Conservation (phyloP, 2,113 vertebrate genomes). For the Malurus elegans region DNA sequence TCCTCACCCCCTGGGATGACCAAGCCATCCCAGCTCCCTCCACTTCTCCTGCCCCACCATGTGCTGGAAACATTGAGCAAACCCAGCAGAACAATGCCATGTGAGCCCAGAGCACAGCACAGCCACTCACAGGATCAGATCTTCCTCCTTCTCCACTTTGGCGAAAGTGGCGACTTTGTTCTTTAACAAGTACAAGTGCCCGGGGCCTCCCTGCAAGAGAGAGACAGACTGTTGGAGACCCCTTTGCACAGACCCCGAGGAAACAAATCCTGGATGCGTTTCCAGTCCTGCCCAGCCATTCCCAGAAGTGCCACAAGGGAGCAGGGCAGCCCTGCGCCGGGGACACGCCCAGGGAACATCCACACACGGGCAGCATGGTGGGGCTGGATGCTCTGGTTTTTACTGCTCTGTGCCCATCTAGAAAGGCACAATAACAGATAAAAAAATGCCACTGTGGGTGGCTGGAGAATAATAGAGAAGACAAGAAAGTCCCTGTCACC, state of each 20-base stretch:
- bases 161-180: constrained; percentile 98
- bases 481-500: not conserved
- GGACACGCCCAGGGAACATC: not conserved
- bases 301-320: not conserved
- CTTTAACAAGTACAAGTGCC: constrained; percentile 93
- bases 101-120: not conserved
- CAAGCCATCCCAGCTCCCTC: not conserved
- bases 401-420: not conserved
- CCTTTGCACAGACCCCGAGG: not conserved
- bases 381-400: not conserved
- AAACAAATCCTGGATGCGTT: rapidly evolving
- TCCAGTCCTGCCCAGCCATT: not conserved
- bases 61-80: not conserved
- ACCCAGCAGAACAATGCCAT: not conserved
- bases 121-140: constrained; percentile 92
- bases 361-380: rapidly evolving
- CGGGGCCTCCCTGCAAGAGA: constrained; percentile 86
- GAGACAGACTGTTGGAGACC: not conserved
- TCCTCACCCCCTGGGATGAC: not conserved
- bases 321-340: not conserved
- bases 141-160: constrained; percentile 97
- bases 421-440: not conserved
- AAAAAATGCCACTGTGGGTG: not conserved
- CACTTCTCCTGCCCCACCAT: not conserved
- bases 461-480: not conserved